Conservation (phyloP, 2,797 vertebrate species). For the Anomalospiza imberbis region DNA sequence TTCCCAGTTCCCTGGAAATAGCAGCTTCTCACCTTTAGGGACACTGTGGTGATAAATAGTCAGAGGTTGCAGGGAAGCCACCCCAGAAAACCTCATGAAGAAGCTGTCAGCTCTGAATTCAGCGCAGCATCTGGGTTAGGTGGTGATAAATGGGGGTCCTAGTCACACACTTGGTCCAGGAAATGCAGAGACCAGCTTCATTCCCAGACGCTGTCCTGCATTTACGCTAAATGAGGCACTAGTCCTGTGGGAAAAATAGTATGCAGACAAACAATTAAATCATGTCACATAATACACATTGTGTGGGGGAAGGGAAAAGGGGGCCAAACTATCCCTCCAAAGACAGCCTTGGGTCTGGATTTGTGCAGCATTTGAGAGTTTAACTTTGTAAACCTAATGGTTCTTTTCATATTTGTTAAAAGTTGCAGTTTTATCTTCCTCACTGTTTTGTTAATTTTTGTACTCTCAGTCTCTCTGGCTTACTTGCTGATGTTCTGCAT, state of each 20-base stretch:
- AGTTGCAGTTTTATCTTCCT: not conserved
- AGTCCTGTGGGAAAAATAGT: slow-evolving; percentile 25
- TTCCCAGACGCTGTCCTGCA: not conserved
- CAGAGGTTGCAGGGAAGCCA: not conserved
- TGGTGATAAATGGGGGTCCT: not conserved
- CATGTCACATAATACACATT: not conserved
- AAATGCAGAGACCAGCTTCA: not conserved
- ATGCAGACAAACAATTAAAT: slow-evolving; percentile 23
- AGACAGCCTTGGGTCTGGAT: not conserved
- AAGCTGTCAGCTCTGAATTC: not conserved
- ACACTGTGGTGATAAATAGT: not conserved
- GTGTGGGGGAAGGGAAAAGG: not conserved
- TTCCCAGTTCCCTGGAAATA: not conserved
- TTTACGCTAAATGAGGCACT: not conserved
- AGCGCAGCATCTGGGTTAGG: not conserved
- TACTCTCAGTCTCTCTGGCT: not conserved
- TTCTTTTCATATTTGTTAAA: not conserved
- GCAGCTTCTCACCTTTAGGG: not conserved
- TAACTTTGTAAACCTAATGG: not conserved
- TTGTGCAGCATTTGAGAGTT: not conserved
- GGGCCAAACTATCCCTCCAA: not conserved
- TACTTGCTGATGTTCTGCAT: not conserved
- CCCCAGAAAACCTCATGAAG: not conserved
- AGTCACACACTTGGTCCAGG: not conserved
- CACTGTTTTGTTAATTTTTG: not conserved